Conservation (phyloP, 2,888 invertebrate species). For the Euzophera pinguis region DNA sequence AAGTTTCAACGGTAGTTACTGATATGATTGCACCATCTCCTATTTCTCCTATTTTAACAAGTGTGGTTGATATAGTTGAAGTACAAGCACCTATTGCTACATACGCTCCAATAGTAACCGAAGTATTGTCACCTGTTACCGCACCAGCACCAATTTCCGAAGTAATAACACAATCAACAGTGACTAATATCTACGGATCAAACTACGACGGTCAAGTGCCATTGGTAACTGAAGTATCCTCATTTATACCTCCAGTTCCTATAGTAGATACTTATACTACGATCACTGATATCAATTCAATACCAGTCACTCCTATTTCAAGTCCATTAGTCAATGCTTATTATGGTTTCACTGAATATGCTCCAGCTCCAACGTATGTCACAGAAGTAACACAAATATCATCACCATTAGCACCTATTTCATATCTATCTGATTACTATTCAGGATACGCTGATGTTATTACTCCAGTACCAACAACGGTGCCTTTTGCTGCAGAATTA, state of each 20-base stretch:
- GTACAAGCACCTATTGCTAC: background rate
- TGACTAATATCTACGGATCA: background rate
- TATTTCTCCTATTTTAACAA: background rate
- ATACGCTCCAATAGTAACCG: background rate
- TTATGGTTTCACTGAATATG: background rate
- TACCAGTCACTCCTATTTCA: background rate
- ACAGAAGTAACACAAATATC: background rate
- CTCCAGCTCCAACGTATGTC: background rate
- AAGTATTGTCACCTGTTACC: background rate
- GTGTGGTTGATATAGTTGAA: background rate
- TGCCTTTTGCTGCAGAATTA: conserved; percentile 6
- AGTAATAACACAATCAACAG: background rate
- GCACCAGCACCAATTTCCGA: background rate
- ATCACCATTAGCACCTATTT: background rate
- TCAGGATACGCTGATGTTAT: conserved; percentile 2
- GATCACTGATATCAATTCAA: background rate
- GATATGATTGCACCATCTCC: conserved; percentile 4
- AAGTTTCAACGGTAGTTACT: conserved; percentile 1
- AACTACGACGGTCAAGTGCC: background rate
- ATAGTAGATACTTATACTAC: background rate
- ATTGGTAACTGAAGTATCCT: background rate
- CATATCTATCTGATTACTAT: conserved; percentile 1
- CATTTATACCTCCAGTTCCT: background rate
- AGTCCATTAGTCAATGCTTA: background rate
- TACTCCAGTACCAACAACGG: background rate